These are phyloP conservation scores for Paradoxurus hermaphroditus DNA, from an alignment of 2,113 vertebrate genomes.

Conservation along the genomic window DNA sequence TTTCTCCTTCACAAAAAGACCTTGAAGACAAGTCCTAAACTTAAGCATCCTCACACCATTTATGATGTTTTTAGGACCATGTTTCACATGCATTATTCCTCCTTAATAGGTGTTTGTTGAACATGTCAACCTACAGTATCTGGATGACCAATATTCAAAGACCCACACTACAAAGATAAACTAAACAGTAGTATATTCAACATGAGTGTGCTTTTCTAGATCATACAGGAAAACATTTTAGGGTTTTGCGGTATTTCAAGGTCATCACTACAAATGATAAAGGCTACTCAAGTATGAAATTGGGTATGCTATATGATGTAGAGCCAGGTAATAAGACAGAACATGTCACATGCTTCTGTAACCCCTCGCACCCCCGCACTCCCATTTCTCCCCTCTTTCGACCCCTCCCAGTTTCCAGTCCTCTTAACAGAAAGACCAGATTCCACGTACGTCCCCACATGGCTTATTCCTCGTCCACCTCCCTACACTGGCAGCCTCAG, in stretches of 20 bases:
- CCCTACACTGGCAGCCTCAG: background rate
- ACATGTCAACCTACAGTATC: background rate
- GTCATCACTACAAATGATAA: background rate
- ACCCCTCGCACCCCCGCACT: too few relatives aligned
- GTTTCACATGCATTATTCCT: background rate
- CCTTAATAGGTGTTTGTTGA: background rate
- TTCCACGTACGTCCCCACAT: background rate
- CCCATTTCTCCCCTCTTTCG: too few relatives aligned
- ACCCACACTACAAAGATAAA: background rate
- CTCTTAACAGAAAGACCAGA: background rate
- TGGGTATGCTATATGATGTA: background rate
- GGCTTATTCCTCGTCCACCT: background rate
- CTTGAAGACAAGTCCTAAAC: background rate
- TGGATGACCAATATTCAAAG: background rate
- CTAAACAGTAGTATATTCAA: background rate
- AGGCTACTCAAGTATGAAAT: background rate
- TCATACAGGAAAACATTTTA: background rate
- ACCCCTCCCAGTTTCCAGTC: background rate
- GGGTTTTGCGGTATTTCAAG: background rate
- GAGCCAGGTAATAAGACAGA: background rate
- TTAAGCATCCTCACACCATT: background rate
- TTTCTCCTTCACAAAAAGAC: background rate
- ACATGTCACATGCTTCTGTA: fast-evolving
- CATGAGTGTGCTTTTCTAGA: background rate
- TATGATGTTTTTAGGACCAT: background rate